Conservation (phyloP, 2,888 invertebrate genomes). For the Neuroscelio doddi region DNA sequence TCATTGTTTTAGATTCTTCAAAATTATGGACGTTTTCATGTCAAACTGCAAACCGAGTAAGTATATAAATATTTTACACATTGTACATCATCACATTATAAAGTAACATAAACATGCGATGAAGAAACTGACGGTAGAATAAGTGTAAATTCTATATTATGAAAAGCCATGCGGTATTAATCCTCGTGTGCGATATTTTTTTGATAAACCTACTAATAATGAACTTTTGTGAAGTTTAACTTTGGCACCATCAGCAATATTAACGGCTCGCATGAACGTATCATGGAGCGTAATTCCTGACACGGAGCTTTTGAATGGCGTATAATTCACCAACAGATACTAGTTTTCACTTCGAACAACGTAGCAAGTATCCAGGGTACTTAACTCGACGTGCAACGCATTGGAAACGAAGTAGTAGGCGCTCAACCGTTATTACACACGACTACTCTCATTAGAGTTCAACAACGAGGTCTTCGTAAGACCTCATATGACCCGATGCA, state of each 20-base stretch:
- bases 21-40: constrained; percentile 67
- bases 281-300: no score
- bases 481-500: constrained; percentile 25
- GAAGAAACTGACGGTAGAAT: neutral
- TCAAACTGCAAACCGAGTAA: constrained; percentile 64
- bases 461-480: constrained; percentile 8
- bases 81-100: neutral
- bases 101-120: neutral
- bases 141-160: no score
- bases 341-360: neutral
- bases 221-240: no score
- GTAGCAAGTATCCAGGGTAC: no score
- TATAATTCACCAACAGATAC: neutral
- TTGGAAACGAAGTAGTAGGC: constrained; percentile 18
- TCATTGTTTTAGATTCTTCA: constrained; percentile 71
- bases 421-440: constrained; percentile 41
- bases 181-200: no score
- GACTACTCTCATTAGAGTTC: constrained; percentile 46
- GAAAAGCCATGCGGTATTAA: no score
- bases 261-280: no score
- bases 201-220: no score
- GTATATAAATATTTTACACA: constrained; percentile 43
- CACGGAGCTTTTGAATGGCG: neutral
- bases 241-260: no score
- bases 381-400: constrained; percentile 10